These are phyloP conservation scores for Cenopis cana DNA, from an alignment of 2,888 invertebrate genomes.

Conservation along the genomic window DNA sequence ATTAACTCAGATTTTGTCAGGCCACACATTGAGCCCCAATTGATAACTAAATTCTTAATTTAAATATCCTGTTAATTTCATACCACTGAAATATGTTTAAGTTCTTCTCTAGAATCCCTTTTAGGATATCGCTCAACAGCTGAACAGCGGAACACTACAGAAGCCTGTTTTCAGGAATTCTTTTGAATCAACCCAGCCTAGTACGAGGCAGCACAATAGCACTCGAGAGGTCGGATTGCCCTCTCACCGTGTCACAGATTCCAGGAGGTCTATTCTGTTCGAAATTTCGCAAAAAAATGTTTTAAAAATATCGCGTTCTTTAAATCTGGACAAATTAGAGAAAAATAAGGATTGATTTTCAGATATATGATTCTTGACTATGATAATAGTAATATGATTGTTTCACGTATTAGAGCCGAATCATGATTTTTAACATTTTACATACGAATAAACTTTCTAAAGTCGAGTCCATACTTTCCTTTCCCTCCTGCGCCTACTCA, in stretches of 20 bases:
- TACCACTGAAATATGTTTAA: neutral
- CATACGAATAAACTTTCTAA: too few species aligned
- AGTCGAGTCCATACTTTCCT: too few species aligned
- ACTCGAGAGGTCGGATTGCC: constrained; percentile 36
- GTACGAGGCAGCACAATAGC: constrained; percentile 28
- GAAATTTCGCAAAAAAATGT: neutral
- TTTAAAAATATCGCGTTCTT: neutral
- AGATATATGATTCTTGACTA: too few species aligned
- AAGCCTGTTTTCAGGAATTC: constrained; percentile 5
- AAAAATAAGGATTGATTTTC: too few species aligned
- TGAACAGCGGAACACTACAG: neutral
- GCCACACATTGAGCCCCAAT: neutral
- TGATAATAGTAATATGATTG: too few species aligned
- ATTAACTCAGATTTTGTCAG: too few species aligned
- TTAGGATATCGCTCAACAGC: neutral
- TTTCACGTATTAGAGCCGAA: too few species aligned
- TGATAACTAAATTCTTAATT: neutral
- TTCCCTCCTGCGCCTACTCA: too few species aligned
- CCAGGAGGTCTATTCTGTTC: neutral
- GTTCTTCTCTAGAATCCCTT: neutral
- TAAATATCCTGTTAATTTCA: neutral
- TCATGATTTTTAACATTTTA: too few species aligned
- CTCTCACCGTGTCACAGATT: constrained; percentile 29
- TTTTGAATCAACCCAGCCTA: neutral
- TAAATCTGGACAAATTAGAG: too few species aligned